Conservation (phyloP, 2,797 vertebrate genomes). For the Uromys caudimaculatus region DNA sequence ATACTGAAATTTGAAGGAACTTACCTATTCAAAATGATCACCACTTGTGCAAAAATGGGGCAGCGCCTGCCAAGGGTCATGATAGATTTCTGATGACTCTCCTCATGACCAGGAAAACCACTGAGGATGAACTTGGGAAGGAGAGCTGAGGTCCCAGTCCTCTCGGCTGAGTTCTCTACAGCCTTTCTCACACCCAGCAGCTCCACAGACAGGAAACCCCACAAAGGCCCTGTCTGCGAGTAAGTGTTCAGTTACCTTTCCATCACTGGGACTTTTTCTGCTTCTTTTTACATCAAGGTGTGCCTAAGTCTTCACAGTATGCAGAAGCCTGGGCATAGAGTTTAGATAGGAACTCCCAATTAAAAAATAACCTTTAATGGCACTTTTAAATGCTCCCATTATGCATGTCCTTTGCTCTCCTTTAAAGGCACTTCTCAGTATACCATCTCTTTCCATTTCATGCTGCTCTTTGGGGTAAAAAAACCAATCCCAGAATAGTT, state of each 20-base stretch:
- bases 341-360: background rate
- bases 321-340: background rate
- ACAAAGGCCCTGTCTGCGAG: background rate
- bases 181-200: background rate
- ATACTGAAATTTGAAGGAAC: slow-evolving; percentile 63
- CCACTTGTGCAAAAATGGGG: slow-evolving; percentile 49
- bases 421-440: background rate
- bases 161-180: background rate
- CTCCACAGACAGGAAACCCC: background rate
- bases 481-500: background rate
- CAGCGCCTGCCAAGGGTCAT: slow-evolving; percentile 38
- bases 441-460: background rate
- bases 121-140: slow-evolving; percentile 21
- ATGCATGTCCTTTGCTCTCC: background rate
- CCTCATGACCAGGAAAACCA: background rate
- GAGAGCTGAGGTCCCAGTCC: background rate
- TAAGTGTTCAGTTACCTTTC: background rate
- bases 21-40: slow-evolving; percentile 32
- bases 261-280: background rate
- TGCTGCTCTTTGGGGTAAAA: background rate
- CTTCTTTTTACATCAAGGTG: background rate
- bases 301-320: background rate
- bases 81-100: slow-evolving; percentile 46
- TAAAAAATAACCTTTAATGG: slow-evolving; percentile 12
- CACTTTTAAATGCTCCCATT: slow-evolving; percentile 8